Evolutionary conservation across 1,140 invertebrate species (phyloP), one percentile per base, ranked within the genome.

Genomic region (Bombus sibiricus): DNA sequence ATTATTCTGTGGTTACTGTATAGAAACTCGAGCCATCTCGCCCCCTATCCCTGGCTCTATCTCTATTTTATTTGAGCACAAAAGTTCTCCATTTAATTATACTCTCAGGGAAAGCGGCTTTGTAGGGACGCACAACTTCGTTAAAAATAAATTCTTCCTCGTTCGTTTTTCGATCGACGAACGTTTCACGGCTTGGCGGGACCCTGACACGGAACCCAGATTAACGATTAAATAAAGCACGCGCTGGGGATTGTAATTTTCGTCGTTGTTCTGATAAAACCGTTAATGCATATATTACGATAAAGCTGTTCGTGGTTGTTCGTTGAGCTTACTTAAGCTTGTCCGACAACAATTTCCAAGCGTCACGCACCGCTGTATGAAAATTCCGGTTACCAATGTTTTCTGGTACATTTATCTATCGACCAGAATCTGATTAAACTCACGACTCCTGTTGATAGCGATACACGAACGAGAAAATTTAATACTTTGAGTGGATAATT

Each of bases 241-340:
- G 28, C 53, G n/a, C 32, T 10, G 32, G 57, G 66, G 34, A 86
- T 78, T 66, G 87, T 89, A 80, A 84, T 77, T 86, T 86, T 72
- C 73, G 10, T n/a, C 34, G 57, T 83, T 62, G 71, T 69, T 82
- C 69, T 39, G 73, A 86, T 89, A 86, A 86, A 88, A 82, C 57
- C 82, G 83, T 71, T 34, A 84, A 72, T 66, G 86, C 87, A 90
- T 85, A 87, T 79, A 84, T 91, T 90, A 89, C 72, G 86, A 91
- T 88, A 91, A 90, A 81, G 25, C 37, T 25, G 37, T n/a, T 43
- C n/a, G 28, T 53, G 69, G 22, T 47, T 85, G 78, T 82, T 47
- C 32, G 79, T 41, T 39, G 59, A 59, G 73, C 32, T 47, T 41
- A 53, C 57, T 78, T 79, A n/a, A 83, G 62, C 66, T 47, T 69